Evolutionary conservation across 2,888 invertebrate species (phyloP).

Genomic region (Julus scandinavius): DNA sequence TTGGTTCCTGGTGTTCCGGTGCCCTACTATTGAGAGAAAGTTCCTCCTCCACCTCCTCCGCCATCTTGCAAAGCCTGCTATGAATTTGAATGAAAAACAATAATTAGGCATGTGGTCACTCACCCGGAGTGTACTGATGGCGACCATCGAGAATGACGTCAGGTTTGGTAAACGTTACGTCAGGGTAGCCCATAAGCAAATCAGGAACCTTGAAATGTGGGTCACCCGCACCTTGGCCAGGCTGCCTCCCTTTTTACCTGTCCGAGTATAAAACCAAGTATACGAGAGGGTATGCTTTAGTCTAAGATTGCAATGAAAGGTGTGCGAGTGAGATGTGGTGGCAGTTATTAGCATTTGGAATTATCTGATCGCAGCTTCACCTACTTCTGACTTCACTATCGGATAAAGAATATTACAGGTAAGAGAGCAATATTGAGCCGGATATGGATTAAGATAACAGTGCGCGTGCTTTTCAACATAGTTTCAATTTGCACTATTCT

Average conservation of each 20-base stretch:
- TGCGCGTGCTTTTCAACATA: not conserved
- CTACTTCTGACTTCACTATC: not conserved
- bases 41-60: constrained; percentile 29
- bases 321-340: constrained; percentile 19
- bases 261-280: constrained; percentile 16
- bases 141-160: not conserved
- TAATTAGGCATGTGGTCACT: not conserved
- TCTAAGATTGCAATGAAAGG: constrained; percentile 20
- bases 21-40: constrained; percentile 31
- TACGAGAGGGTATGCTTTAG: constrained; percentile 8
- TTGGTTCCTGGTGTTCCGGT: constrained; percentile 29
- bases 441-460: not conserved
- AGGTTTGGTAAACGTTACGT: not conserved
- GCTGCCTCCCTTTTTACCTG: constrained; percentile 19
- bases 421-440: not conserved
- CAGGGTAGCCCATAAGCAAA: not conserved
- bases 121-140: constrained; percentile 22
- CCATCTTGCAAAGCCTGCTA: not conserved
- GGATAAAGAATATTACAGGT: constrained; percentile 10
- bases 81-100: constrained; percentile 14
- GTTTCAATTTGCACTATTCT: not conserved
- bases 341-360: constrained; percentile 26
- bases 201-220: constrained; percentile 14
- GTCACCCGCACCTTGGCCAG: constrained; percentile 15
- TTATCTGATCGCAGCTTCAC: constrained; percentile 33